Evolutionary conservation across 2,888 invertebrate genomes (phyloP).

Genomic region (Tachina lurida): DNA sequence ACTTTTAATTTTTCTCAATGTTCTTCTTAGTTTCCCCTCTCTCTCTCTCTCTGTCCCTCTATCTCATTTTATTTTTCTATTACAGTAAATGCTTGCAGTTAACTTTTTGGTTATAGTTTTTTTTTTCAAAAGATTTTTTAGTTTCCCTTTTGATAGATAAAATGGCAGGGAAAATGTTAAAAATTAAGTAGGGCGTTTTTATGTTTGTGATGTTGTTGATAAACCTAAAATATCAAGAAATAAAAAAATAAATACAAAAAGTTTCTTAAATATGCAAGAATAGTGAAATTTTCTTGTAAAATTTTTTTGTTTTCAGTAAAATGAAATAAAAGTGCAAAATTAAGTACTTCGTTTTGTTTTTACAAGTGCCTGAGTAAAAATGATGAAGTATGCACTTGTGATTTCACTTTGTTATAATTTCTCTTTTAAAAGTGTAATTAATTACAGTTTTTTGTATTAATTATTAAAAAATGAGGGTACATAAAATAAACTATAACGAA

Average conservation of each 20-base stretch:
- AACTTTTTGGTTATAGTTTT: conserved; percentile 13
- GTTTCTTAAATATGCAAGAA: neutral
- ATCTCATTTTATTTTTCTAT: conserved; percentile 32
- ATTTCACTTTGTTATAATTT: neutral
- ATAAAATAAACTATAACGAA: too few relatives aligned
- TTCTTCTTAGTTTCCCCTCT: neutral
- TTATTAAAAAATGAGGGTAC: neutral
- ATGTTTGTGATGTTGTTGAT: too few relatives aligned
- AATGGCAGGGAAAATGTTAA: conserved; percentile 12
- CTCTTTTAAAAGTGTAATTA: neutral
- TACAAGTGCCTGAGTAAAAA: neutral
- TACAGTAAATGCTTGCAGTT: conserved; percentile 26
- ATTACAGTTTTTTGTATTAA: neutral
- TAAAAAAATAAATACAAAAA: neutral
- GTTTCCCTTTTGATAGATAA: conserved; percentile 16
- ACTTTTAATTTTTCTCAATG: neutral
- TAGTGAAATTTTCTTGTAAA: neutral
- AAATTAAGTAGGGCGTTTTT: conserved; percentile 27
- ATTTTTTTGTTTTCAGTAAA: too few relatives aligned
- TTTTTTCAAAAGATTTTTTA: neutral
- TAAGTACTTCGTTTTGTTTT: neutral
- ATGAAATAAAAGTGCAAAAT: neutral
- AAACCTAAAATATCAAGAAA: conserved; percentile 4
- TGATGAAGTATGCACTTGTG: neutral
- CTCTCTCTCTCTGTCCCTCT: too few relatives aligned